Evolutionary conservation across 2,113 vertebrate species (phyloP).

Genomic region (Pan troglodytes): NHGRI_mPanTro3-v2.1_pri NC_072414.2:55255501-55256000

Average conservation of each 20-base stretch:
- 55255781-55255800: conserved; percentile 20
- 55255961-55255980: conserved; percentile 65
- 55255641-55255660: conserved; percentile 24
- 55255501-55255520: conserved; percentile 43
- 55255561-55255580: background rate
- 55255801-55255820: conserved; percentile 50
- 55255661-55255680: conserved; percentile 54
- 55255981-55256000: conserved; percentile 67
- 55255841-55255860: background rate
- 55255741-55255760: background rate
- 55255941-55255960: conserved; percentile 71
- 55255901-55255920: conserved; percentile 37
- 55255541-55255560: conserved; percentile 57
- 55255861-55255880: background rate
- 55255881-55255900: conserved; percentile 31
- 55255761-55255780: conserved; percentile 21
- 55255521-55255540: background rate
- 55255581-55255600: conserved; percentile 61
- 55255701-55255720: conserved; percentile 40
- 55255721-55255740: conserved; percentile 45
- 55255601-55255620: background rate
- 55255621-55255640: conserved; percentile 1
- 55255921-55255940: conserved; percentile 69
- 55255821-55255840: background rate
- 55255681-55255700: conserved; percentile 40